A percentile compares a stretch with the other conserved stretches of the same genome.
Conservation (phyloP, 2,888 invertebrate genomes). For the Leptinotarsa juncta region DNA sequence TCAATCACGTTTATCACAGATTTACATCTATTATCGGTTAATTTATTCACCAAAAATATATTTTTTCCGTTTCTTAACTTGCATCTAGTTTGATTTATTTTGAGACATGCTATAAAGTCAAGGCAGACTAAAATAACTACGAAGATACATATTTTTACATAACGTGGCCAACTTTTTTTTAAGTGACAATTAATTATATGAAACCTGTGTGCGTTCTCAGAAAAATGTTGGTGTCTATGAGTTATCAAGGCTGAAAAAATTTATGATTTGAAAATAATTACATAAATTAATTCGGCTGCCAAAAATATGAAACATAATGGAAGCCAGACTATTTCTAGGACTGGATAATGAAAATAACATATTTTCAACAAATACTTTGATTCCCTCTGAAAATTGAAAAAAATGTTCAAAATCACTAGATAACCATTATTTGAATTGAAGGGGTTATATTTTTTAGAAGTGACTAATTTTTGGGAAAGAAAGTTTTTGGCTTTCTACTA, state of each 20-base stretch:
- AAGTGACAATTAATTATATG: slow-evolving; percentile 33
- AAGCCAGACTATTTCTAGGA: slow-evolving; percentile 44
- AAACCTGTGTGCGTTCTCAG: slow-evolving; percentile 23
- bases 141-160: slow-evolving; percentile 13
- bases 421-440: slow-evolving; percentile 46
- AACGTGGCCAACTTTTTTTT: slow-evolving; percentile 10
- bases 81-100: background rate
- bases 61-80: no score
- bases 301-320: slow-evolving; percentile 41
- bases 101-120: background rate
- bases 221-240: slow-evolving; percentile 35
- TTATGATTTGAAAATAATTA: slow-evolving; percentile 47
- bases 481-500: no score
- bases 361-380: slow-evolving; percentile 46
- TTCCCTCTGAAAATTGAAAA: slow-evolving; percentile 52
- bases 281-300: slow-evolving; percentile 48
- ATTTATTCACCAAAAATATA: no score
- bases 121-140: background rate
- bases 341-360: slow-evolving; percentile 48
- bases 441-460: no score
- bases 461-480: no score
- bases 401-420: slow-evolving; percentile 51
- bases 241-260: slow-evolving; percentile 39
- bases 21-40: no score
- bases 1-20: no score